Evolutionary conservation across 1,140 invertebrate species (phyloP), one percentile per base, ranked within the genome.

Genomic region (Aphelenchoides fujianensis): DNA sequence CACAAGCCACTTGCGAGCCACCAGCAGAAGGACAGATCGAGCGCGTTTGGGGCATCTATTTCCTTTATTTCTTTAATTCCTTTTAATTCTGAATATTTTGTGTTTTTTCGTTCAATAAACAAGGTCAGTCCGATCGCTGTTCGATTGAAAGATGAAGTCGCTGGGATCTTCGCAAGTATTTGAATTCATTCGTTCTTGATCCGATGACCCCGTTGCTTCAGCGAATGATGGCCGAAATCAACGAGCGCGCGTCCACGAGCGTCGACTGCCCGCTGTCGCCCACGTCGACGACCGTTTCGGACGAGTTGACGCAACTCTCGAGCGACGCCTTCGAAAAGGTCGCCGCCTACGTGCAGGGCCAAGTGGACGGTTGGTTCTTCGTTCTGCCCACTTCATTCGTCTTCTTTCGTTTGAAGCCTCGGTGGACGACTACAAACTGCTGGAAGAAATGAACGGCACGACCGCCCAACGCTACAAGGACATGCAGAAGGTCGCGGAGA

Each of bases 401-500:
- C 67, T 72, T 61, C 27, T 69, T 32, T n/a, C 27, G n/a, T n/a
- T 76, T 74, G 57, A 30, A 28, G 76, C 69, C 30, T 80, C 78
- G 7, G 69, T 80, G 12, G 79, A 80, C 27, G 79, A 81, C 30
- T 93, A 92, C 81, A 89, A 89, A 80, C 83, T 92, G 27, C 84
- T 93, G n/a, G 91, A 92, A 84, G 89, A 90, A 72, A 90, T 93
- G 88, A 93, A 93, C 84, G 89, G 88, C 82, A 89, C 89, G 3
- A 91, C 91, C 0, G 89, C 90, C 28, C 89, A 89, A 2, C 92
- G 93, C 82, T 93, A 92, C 84, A 88, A 90, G 2, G 91, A 93
- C 84, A 89, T 93, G 87, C 89, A 90, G 78, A 90, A 91, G 69
- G 91, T 92, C 74, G 90, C 91, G 0, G 87, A 87, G 2, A 92